Conservation (phyloP, 2,113 vertebrate species). For the Chionodraco myersi region DNA sequence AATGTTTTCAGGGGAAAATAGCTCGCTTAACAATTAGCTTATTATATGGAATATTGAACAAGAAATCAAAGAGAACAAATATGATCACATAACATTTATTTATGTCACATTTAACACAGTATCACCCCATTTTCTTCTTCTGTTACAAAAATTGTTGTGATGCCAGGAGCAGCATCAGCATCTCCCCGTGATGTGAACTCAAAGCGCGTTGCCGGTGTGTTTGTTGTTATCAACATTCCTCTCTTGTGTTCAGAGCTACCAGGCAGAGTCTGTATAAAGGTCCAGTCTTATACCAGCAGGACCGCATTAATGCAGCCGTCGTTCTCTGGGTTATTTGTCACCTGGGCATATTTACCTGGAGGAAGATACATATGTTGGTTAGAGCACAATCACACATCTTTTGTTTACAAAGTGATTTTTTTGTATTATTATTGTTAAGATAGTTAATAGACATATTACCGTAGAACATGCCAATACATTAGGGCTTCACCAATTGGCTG, state of each 20-base stretch:
- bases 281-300: slow-evolving; percentile 87
- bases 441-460: too few species aligned
- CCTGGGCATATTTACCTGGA: slow-evolving; percentile 97
- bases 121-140: slow-evolving; percentile 10
- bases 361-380: slow-evolving; percentile 33
- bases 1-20: background rate
- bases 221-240: background rate
- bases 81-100: slow-evolving; percentile 60
- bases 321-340: slow-evolving; percentile 98
- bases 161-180: background rate
- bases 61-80: background rate
- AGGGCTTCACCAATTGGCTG: too few species aligned
- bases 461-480: too few species aligned
- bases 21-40: background rate
- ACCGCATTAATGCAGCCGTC: slow-evolving; percentile 98
- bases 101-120: slow-evolving; percentile 27
- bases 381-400: background rate
- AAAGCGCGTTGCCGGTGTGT: background rate
- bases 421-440: too few species aligned
- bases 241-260: slow-evolving; percentile 18
- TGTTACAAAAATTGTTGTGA: slow-evolving; percentile 16
- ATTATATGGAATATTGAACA: background rate
- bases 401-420: too few species aligned
- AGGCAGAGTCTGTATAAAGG: slow-evolving; percentile 56
- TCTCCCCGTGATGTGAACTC: slow-evolving; percentile 10